phyloP scores from a whole-genome alignment of 2,113 vertebrate genomes.

The Ciconia boyciana region DNA sequence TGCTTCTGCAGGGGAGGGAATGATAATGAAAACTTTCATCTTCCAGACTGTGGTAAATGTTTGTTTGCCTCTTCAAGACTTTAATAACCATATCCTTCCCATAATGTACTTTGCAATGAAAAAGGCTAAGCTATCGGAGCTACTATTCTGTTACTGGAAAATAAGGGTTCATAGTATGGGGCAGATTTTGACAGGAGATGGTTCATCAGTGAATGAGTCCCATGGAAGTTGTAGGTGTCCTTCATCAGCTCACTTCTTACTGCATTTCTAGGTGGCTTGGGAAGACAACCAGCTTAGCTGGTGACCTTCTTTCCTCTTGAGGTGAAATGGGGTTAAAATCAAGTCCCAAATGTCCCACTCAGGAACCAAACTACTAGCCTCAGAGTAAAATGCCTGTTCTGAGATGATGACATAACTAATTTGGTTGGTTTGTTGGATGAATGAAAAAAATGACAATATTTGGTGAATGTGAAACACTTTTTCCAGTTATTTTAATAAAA shows the following conservation, averaged over 20 bases:
- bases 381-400: neutral
- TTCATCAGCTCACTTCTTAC: neutral
- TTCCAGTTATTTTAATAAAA: neutral
- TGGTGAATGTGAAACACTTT: neutral
- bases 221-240: neutral
- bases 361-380: neutral
- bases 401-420: neutral
- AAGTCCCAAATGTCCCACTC: neutral
- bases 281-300: neutral
- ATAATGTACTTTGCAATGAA: neutral
- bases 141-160: neutral
- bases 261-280: neutral
- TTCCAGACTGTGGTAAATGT: neutral
- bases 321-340: neutral
- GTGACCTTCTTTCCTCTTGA: neutral
- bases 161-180: neutral
- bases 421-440: neutral
- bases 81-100: neutral
- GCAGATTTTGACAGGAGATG: neutral
- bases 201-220: neutral
- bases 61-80: neutral
- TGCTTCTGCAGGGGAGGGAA: neutral
- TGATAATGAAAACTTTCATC: neutral
- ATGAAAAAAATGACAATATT: neutral
- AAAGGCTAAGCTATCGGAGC: neutral